Evolutionary conservation across 2,888 invertebrate species (phyloP).

Genomic region (Nipponacmea schrenckii): DNA sequence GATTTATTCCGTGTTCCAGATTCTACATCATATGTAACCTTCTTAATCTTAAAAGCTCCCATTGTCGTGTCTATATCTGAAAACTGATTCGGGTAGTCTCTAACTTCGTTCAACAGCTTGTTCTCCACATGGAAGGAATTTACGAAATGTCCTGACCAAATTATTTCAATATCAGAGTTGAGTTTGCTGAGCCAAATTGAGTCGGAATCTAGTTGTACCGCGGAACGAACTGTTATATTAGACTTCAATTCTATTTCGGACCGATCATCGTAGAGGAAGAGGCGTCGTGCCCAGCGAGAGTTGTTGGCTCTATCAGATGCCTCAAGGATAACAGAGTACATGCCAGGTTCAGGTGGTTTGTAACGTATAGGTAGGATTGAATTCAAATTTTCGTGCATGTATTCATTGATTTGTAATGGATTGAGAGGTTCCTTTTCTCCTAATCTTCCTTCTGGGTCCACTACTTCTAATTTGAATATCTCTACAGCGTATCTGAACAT

Average conservation of each 20-base stretch:
- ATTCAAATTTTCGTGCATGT: neutral
- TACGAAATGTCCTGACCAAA: slow-evolving; percentile 36
- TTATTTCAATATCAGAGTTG: slow-evolving; percentile 20
- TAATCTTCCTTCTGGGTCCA: neutral
- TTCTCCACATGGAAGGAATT: slow-evolving; percentile 36
- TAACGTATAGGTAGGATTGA: neutral
- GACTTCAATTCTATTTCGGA: slow-evolving; percentile 5
- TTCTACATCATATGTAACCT: slow-evolving; percentile 4
- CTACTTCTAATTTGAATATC: slow-evolving; percentile 9
- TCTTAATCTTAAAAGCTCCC: neutral
- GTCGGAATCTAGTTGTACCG: neutral
- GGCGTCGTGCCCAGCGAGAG: neutral
- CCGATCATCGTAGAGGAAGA: slow-evolving; percentile 12
- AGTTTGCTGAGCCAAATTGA: neutral
- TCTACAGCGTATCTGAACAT: slow-evolving; percentile 20
- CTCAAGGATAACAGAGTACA: slow-evolving; percentile 14
- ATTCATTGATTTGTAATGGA: slow-evolving; percentile 9
- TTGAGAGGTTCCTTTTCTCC: slow-evolving; percentile 13
- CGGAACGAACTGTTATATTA: neutral
- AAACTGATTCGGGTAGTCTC: slow-evolving; percentile 32
- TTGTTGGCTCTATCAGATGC: slow-evolving; percentile 18
- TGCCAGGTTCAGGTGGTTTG: slow-evolving; percentile 6
- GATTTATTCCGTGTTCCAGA: slow-evolving; percentile 16
- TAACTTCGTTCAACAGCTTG: slow-evolving; percentile 29
- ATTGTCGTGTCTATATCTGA: neutral